Evolutionary conservation across 2,888 invertebrate genomes (phyloP), one percentile per base, ranked within the genome.

Genomic region (Drosophila prostipennis): DNA sequence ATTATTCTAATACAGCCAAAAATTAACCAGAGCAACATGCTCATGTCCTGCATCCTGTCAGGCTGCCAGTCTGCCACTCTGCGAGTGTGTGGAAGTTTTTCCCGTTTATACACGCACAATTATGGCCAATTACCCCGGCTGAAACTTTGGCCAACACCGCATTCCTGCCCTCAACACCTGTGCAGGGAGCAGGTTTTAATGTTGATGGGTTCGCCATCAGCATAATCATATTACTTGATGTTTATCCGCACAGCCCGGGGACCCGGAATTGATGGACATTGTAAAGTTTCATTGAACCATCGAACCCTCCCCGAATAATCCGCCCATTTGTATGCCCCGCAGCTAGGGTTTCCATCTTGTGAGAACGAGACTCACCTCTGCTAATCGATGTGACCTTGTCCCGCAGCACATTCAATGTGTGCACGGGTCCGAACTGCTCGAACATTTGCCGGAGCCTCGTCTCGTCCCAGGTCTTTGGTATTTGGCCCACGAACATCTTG

Each of bases 401-500:
- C 78, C 99, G 94, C n/a, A 99, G 95, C 78, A 99, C 98, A 93
- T 99, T 99, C 93, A 99, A 96, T 92, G 98, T 97, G 92, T 98
- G 98, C 70, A 99, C 98, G 58, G 97, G 95, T 36, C 99, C 99
- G 91, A 96, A 99, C 92, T 98, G 97, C 91, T 99, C 98, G 92
- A 99, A 99, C 95, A 99, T 96, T 90, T 95, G 94, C 87, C 96
- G 95, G 60, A 99, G 94, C 91, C 99, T 98, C 89, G 95, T 95
- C 93, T 99, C 99, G 93, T 98, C 97, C 98, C 99, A 98, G 81
- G 96, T 96, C 72, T 98, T 95, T 46, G 99, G 99, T 87, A 99
- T 97, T 93, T 98, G 98, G 32, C 98, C 98, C 68, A 99, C 99
- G 93, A 99, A 99, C 99, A 99, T 99, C 93, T 94, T 99, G 91